Conservation (phyloP, 2,888 invertebrate species). For the Exocentrus adspersus region DNA sequence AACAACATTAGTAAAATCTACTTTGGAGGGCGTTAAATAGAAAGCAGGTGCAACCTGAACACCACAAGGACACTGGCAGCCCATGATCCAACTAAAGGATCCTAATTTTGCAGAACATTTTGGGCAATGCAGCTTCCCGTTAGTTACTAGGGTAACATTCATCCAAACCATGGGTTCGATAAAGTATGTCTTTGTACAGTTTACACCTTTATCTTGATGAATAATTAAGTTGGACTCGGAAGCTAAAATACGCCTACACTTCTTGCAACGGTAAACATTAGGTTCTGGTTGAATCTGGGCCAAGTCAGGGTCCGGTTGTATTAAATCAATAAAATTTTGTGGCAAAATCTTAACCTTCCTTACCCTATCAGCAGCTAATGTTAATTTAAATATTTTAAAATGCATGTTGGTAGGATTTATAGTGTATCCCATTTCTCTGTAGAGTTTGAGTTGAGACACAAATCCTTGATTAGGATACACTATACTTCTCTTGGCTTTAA, state of each 20-base stretch:
- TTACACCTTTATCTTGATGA: slow-evolving; percentile 68
- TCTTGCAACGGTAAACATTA: slow-evolving; percentile 84
- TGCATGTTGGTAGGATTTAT: slow-evolving; percentile 76
- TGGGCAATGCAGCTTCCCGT: slow-evolving; percentile 88
- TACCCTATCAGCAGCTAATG: slow-evolving; percentile 83
- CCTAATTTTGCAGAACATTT: slow-evolving; percentile 88
- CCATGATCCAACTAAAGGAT: slow-evolving; percentile 91
- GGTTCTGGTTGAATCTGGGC: slow-evolving; percentile 79
- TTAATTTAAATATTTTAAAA: slow-evolving; percentile 79
- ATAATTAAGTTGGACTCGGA: slow-evolving; percentile 81
- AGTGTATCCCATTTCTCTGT: slow-evolving; percentile 79
- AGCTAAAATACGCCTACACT: slow-evolving; percentile 84
- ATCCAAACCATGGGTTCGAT: slow-evolving; percentile 93
- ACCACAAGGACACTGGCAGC: slow-evolving; percentile 91
- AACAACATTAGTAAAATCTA: slow-evolving; percentile 88
- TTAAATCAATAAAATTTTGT: slow-evolving; percentile 78
- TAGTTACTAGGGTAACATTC: slow-evolving; percentile 69
- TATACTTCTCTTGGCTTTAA: slow-evolving; percentile 76
- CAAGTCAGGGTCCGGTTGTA: slow-evolving; percentile 83
- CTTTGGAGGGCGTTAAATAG: slow-evolving; percentile 90
- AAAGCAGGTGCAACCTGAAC: slow-evolving; percentile 91
- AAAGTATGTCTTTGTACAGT: slow-evolving; percentile 82
- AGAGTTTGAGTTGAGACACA: slow-evolving; percentile 79
- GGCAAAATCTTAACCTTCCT: slow-evolving; percentile 87
- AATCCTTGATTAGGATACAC: slow-evolving; percentile 86